Evolutionary conservation across 2,113 vertebrate species (phyloP), one percentile per base, ranked within the genome.

Genomic region (Zosterops japonicus): DNA sequence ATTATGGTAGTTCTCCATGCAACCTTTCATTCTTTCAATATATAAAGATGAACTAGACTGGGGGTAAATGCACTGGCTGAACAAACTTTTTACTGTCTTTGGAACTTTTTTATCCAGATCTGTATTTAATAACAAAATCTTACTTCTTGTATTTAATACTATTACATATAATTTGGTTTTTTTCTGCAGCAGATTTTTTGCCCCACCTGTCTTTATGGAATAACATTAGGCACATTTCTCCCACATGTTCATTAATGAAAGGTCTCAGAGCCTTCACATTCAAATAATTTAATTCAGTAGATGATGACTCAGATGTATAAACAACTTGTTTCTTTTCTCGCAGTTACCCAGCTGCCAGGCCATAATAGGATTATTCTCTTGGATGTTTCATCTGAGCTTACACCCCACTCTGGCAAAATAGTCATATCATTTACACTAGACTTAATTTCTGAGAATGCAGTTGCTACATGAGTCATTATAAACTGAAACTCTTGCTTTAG

Each of bases 291-390:
- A 83, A 63, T 65, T 96, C 55, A 72, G 75, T 42, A 74, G 90
- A 77, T 86, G 88, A 87, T 94, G 89, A 97, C 42, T 91, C 94
- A 91, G 65, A 89, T 77, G 28, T 39, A 77, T 70, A 96, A 95
- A 94, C n/a, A 59, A 44, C 50, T 95, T 93, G 78, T 85, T 95
- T 93, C 74, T 93, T 82, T 82, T 72, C 85, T 91, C 5, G 2
- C 59, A 91, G 44, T 83, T 85, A 72, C 39, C 67, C 87, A 96
- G 93, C 92, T 95, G 71, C 84, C 63, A 86, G 63, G 47, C 67
- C 76, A 27, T 93, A 94, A 90, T 74, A 86, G 68, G 47, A 95
- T 92, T 71, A 25, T 91, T 94, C 87, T 8, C 35, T 83, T 88
- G 92, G 87, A 91, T 92, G 71, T 90, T 93, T 95, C 93, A 85